phyloP scores from a whole-genome alignment of 1,140 invertebrate species.

The Drosophila kurseongensis region DNA sequence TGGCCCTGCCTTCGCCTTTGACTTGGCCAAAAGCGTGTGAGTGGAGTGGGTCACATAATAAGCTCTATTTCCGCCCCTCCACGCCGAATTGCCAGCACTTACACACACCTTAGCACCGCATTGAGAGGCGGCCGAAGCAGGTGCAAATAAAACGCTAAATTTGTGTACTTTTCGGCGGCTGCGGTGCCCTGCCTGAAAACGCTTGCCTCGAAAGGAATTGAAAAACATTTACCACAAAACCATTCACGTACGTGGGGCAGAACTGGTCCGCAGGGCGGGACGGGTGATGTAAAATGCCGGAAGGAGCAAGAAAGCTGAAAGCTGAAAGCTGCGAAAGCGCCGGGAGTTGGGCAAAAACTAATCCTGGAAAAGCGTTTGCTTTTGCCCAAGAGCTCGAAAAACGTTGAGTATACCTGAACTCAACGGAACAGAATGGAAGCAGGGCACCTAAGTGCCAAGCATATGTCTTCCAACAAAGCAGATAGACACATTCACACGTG shows the following conservation, averaged over 20 bases:
- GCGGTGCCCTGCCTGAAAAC: constrained; percentile 37
- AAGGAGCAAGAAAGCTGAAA: constrained; percentile 14
- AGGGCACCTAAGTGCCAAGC: constrained; percentile 69
- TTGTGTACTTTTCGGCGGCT: constrained; percentile 70
- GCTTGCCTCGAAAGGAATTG: constrained; percentile 57
- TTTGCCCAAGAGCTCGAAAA: constrained; percentile 36
- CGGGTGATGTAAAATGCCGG: constrained; percentile 19
- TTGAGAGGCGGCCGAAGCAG: constrained; percentile 48
- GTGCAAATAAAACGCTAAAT: constrained; percentile 77
- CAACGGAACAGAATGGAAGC: constrained; percentile 8
- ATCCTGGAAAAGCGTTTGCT: constrained; percentile 44
- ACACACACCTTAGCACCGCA: constrained; percentile 44
- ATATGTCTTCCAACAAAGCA: constrained; percentile 67
- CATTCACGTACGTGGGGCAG: constrained; percentile 53
- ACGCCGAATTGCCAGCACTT: constrained; percentile 56
- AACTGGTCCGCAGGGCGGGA: constrained; percentile 9
- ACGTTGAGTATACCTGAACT: constrained; percentile 12
- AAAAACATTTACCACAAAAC: constrained; percentile 78
- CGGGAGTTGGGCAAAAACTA: constrained; percentile 42
- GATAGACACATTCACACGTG: constrained; percentile 44
- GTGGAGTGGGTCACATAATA: constrained; percentile 57
- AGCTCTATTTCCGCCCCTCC: constrained; percentile 66
- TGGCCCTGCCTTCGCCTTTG: constrained; percentile 17
- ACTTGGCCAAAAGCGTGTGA: constrained; percentile 12
- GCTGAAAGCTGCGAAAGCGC: constrained; percentile 26